These are phyloP conservation scores for human DNA, from an alignment of 2,113 vertebrate genomes.

Conservation along the genomic window GRCh38 chr2:62543501-62544000, in stretches of 20 bases:
- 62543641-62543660: background rate
- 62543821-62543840: conserved; percentile 25
- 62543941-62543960: conserved; percentile 19
- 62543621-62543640: background rate
- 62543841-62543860: conserved; percentile 5
- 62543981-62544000: background rate
- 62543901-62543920: background rate
- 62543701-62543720: conserved; percentile 32
- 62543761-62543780: background rate
- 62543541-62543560: background rate
- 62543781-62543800: background rate
- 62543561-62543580: conserved; percentile 47
- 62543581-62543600: background rate
- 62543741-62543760: background rate
- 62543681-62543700: background rate
- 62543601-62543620: background rate
- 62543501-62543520: conserved; percentile 36
- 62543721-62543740: conserved; percentile 35
- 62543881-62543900: background rate
- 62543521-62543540: background rate
- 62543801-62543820: background rate
- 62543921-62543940: background rate
- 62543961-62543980: conserved; percentile 33
- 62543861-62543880: background rate
- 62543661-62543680: background rate